Percentiles rank a stretch among this genome's conserved stretches.
Conservation (phyloP, 2,797 vertebrate genomes). For the Aphelocoma californica region DNA sequence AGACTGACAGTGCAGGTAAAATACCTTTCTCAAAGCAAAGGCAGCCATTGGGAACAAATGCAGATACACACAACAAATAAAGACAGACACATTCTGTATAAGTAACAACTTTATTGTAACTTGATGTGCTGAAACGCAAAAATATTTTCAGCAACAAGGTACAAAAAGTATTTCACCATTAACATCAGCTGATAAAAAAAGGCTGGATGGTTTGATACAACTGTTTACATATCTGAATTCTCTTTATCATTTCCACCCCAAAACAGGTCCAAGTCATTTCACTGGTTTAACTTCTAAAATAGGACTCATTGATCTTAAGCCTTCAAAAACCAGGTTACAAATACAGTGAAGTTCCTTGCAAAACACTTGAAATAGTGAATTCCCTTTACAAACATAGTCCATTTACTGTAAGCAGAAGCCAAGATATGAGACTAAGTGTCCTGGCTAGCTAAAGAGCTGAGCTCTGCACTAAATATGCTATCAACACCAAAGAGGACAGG, state of each 20-base stretch:
- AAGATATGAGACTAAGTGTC: conserved; percentile 37
- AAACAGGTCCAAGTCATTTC: conserved; percentile 70
- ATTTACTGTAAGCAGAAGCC: conserved; percentile 78
- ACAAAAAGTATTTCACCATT: conserved; percentile 80
- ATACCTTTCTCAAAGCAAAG: neutral
- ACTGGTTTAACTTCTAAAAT: conserved; percentile 73
- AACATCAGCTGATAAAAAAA: conserved; percentile 79
- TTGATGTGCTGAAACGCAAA: conserved; percentile 79
- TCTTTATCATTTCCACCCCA: conserved; percentile 63
- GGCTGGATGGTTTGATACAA: conserved; percentile 74
- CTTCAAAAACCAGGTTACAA: conserved; percentile 72
- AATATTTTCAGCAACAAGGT: conserved; percentile 83
- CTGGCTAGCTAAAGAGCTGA: conserved; percentile 10
- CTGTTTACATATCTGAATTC: conserved; percentile 71
- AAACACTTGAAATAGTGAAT: conserved; percentile 73
- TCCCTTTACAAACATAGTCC: conserved; percentile 72
- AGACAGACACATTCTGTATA: conserved; percentile 66
- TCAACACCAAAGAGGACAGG: neutral
- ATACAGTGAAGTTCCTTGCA: conserved; percentile 70
- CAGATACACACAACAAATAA: neutral
- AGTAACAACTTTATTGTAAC: conserved; percentile 84
- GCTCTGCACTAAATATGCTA: neutral
- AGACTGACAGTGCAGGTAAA: neutral
- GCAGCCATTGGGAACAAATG: neutral
- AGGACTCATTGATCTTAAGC: conserved; percentile 69